Percentiles rank a stretch among this genome's conserved stretches.
phyloP scores from a whole-genome alignment of 2,888 invertebrate species.

The Tinea semifulvella region DNA sequence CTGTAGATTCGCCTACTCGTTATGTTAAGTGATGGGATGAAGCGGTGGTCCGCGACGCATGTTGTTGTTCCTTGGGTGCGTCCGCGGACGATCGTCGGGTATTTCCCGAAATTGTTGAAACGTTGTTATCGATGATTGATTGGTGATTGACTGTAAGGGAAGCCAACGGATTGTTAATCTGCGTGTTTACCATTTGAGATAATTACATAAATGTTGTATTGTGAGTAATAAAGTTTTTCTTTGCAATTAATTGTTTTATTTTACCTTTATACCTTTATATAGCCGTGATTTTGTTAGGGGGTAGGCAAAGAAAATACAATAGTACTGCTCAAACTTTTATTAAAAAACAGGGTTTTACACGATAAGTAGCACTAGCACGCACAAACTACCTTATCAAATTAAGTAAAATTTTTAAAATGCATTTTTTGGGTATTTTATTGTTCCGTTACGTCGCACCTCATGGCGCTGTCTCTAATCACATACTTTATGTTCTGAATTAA shows the following conservation, averaged over 20 bases:
- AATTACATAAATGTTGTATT: constrained; percentile 18
- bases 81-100: neutral
- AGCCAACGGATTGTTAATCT: constrained; percentile 17
- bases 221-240: constrained; percentile 18
- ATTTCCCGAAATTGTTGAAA: constrained; percentile 11
- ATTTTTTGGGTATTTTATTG: too few species aligned
- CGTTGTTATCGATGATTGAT: constrained; percentile 5
- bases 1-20: constrained; percentile 11
- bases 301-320: too few species aligned
- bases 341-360: too few species aligned
- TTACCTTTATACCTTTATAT: too few species aligned
- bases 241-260: constrained; percentile 9
- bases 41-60: neutral
- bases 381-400: too few species aligned
- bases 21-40: constrained; percentile 5
- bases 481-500: too few species aligned
- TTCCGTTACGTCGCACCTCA: too few species aligned
- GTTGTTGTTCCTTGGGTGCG: constrained; percentile 5
- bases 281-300: too few species aligned
- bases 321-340: too few species aligned
- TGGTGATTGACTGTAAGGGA: constrained; percentile 12
- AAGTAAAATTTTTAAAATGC: too few species aligned
- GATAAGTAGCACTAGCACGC: too few species aligned
- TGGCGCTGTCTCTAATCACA: too few species aligned
- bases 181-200: constrained; percentile 18